Evolutionary conservation across 2,797 vertebrate genomes (phyloP), one percentile per base, ranked within the genome.

Genomic region (Hypotaenidia philippensis): DNA sequence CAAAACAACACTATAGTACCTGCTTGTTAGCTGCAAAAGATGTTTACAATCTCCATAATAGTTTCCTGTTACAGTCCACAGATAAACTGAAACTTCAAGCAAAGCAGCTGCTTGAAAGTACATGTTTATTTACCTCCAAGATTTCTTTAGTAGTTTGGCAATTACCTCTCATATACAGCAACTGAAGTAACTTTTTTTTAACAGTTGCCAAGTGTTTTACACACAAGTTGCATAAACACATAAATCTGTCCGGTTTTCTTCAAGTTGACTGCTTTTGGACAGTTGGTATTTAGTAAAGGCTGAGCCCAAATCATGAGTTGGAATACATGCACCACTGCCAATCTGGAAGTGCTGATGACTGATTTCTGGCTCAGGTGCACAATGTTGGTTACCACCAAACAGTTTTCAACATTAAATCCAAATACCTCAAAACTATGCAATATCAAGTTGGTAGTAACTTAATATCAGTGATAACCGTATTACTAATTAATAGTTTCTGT

Each of bases 351-450:
- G 34, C 44, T 77, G 92, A 63, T 90, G 94, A 93, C 53, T 83
- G 81, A 92, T 92, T 92, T 83, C 82, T 97, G 93, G 86, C 88
- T 68, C 60, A 64, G 49, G 5, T 61, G n/a, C 40, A 50, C 31
- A 59, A 20, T 8, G 0, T 11, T 61, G 44, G 26, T 52, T 63
- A 87, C 41, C 32, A 59, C 56, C 55, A 78, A 85, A 83, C n/a
- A 69, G 65, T 56, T 83, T 82, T 72, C 81, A 91, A 87, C 59
- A 79, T 41, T 22, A 76, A 84, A 79, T 59, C 44, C 57, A 74
- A 59, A 76, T 1, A 1, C 27, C 56, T 94, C 52, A 41, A 83
- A 93, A 92, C 60, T 90, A 92, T 77, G 77, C 86, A 63, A 63
- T 53, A 85, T 50, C 36, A 79, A 88, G 23, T 17, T 21, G 7